Conservation (phyloP, 2,888 invertebrate species). For the Trissolcus brochymenae region DNA sequence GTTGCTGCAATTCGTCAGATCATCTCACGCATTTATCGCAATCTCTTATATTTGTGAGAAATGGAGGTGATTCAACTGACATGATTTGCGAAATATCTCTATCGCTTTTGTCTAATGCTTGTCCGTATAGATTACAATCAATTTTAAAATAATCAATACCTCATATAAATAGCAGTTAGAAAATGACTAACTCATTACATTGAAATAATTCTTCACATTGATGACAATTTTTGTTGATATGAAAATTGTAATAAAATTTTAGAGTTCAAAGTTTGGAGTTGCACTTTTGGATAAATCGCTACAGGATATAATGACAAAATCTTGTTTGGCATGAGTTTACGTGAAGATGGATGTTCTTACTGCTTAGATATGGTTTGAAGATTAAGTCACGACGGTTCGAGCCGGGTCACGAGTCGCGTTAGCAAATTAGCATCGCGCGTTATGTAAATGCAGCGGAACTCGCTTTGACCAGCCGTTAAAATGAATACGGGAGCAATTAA, state of each 20-base stretch:
- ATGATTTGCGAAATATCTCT: constrained; percentile 22
- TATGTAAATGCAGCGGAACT: constrained; percentile 38
- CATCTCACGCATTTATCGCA: constrained; percentile 33
- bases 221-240: too few species aligned
- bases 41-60: constrained; percentile 12
- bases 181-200: too few species aligned
- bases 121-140: background rate
- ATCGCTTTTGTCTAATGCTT: background rate
- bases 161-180: too few species aligned
- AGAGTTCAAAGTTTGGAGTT: background rate
- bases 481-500: constrained; percentile 26
- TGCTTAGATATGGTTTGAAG: constrained; percentile 23
- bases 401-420: constrained; percentile 18
- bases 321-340: constrained; percentile 25
- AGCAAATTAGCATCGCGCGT: constrained; percentile 14
- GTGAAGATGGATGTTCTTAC: constrained; percentile 9
- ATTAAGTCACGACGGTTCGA: constrained; percentile 22
- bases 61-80: constrained; percentile 17
- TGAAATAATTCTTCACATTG: too few species aligned
- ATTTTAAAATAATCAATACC: background rate
- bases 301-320: constrained; percentile 29
- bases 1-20: constrained; percentile 20
- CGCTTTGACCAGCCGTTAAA: constrained; percentile 19
- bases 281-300: background rate
- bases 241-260: background rate